A percentile compares a stretch with the other conserved stretches of the same genome.
These are phyloP conservation scores for Pseudorhombus dupliciocellatus DNA, from an alignment of 2,113 vertebrate genomes.

Conservation along the genomic window DNA sequence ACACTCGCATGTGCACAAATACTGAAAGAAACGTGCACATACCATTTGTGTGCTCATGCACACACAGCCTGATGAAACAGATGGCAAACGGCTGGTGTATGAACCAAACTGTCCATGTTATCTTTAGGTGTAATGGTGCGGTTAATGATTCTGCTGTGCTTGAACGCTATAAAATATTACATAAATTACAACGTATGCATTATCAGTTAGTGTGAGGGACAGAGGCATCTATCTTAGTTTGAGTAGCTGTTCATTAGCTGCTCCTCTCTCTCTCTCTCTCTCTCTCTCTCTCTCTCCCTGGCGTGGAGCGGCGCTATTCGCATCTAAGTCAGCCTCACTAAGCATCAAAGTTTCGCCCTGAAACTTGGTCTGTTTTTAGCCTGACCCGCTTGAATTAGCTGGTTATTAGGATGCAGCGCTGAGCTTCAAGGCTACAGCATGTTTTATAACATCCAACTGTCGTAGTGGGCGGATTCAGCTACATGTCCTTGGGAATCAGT, in stretches of 20 bases:
- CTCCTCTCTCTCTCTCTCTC: background rate
- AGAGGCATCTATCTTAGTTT: conserved; percentile 70
- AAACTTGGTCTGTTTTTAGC: conserved; percentile 49
- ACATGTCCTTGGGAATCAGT: conserved; percentile 51
- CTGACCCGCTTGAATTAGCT: conserved; percentile 54
- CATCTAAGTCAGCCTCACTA: conserved; percentile 28
- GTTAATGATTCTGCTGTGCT: conserved; percentile 78
- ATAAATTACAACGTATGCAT: conserved; percentile 77
- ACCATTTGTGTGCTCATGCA: background rate
- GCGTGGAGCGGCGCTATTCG: background rate
- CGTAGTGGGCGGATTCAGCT: conserved; percentile 50
- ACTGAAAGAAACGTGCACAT: background rate
- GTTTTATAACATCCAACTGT: conserved; percentile 54
- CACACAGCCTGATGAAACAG: conserved; percentile 68
- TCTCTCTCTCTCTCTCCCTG: conserved; percentile 15
- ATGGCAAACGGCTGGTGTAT: conserved; percentile 75
- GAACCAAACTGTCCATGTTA: conserved; percentile 77
- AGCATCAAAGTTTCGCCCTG: conserved; percentile 51
- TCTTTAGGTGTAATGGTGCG: conserved; percentile 80
- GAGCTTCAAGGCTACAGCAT: conserved; percentile 58
- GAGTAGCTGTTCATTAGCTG: conserved; percentile 53
- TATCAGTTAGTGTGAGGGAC: conserved; percentile 65
- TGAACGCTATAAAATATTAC: conserved; percentile 67
- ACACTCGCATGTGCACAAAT: background rate
- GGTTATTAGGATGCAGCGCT: conserved; percentile 55